Evolutionary conservation across 2,797 vertebrate genomes (phyloP).

Genomic region (Florisuga fusca): DNA sequence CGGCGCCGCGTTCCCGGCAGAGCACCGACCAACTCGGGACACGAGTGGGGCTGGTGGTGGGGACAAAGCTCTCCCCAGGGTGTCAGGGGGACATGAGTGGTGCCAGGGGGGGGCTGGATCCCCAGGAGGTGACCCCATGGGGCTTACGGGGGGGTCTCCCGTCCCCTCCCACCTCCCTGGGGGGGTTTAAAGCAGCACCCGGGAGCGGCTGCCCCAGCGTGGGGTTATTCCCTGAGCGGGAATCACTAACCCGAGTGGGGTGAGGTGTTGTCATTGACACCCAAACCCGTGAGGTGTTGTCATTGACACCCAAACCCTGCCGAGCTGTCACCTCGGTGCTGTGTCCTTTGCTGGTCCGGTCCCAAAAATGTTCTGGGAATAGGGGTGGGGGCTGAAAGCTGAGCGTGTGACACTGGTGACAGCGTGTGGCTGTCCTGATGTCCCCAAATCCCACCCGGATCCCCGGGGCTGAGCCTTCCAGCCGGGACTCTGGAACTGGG

Average conservation of each 20-base stretch:
- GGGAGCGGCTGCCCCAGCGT: not conserved
- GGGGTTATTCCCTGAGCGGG: not conserved
- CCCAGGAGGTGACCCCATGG: fast-evolving
- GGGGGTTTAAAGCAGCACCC: fast-evolving
- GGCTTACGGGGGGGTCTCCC: fast-evolving
- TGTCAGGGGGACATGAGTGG: fast-evolving
- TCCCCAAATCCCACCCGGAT: not conserved
- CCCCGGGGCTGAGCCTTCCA: not conserved
- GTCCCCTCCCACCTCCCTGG: fast-evolving
- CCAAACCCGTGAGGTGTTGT: not conserved
- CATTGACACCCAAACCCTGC: not conserved
- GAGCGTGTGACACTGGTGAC: not conserved
- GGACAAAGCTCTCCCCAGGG: not conserved
- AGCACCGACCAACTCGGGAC: not conserved
- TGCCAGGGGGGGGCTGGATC: fast-evolving
- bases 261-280: not conserved
- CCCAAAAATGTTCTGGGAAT: not conserved
- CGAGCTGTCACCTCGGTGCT: not conserved
- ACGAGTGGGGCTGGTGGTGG: fast-evolving
- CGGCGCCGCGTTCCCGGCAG: fast-evolving
- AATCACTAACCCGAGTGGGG: not conserved
- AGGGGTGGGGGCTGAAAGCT: not conserved
- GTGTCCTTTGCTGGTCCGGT: fast-evolving
- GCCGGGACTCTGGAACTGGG: fast-evolving
- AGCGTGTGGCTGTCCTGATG: not conserved